A percentile compares a stretch with the other conserved stretches of the same genome.
Conservation (phyloP, 2,797 vertebrate genomes). For the Sebastes cheni region DNA sequence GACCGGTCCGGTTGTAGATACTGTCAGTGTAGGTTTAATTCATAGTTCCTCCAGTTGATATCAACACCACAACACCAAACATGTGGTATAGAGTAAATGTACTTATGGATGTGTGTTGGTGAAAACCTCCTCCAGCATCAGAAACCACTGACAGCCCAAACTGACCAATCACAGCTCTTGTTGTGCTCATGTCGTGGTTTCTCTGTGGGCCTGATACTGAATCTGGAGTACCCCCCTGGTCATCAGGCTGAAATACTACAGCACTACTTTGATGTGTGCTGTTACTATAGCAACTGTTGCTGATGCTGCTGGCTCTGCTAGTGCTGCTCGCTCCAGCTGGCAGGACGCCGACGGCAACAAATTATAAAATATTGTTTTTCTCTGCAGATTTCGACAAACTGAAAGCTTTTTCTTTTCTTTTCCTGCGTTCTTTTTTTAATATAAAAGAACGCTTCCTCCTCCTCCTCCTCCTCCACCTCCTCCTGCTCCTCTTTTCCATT, state of each 20-base stretch:
- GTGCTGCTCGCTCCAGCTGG: background rate
- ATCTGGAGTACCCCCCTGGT: background rate
- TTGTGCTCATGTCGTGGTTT: background rate
- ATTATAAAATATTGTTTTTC: background rate
- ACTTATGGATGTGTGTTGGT: too few species aligned
- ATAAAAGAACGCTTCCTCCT: constrained; percentile 23
- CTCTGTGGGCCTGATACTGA: background rate
- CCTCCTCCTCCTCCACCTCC: constrained; percentile 4
- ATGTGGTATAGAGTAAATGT: too few species aligned
- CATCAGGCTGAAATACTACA: background rate
- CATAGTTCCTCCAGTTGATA: too few species aligned
- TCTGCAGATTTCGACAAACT: constrained; percentile 30
- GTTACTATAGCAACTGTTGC: background rate
- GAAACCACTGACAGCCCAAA: background rate
- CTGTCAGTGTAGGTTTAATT: too few species aligned
- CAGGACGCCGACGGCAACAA: background rate
- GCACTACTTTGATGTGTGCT: background rate
- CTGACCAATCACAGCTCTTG: background rate
- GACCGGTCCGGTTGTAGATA: too few species aligned
- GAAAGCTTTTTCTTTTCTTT: constrained; percentile 31
- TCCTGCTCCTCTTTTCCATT: constrained; percentile 44
- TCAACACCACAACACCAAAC: too few species aligned
- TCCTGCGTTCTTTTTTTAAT: background rate
- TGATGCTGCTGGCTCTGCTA: background rate
- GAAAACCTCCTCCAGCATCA: background rate